Evolutionary conservation across 2,797 vertebrate species (phyloP).

Genomic region (Chloroceryle inda): DNA sequence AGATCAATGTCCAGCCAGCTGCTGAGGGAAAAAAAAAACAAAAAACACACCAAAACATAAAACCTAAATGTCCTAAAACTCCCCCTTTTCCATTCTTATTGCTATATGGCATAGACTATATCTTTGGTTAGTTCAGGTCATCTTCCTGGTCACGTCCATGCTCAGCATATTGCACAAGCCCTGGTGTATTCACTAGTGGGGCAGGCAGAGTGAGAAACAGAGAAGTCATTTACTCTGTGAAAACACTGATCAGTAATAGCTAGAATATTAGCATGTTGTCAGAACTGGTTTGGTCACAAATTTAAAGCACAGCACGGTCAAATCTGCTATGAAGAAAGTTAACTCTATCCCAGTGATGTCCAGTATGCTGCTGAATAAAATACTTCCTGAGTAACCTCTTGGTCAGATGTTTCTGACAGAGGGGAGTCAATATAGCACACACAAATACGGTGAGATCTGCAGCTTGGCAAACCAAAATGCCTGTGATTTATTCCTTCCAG

Average conservation of each 20-base stretch:
- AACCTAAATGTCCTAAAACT: background rate
- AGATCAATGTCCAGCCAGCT: background rate
- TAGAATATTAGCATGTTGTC: background rate
- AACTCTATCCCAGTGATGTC: background rate
- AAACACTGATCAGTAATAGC: background rate
- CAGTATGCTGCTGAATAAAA: background rate
- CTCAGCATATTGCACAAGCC: background rate
- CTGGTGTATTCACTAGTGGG: fast-evolving
- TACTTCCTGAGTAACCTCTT: background rate
- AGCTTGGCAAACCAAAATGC: background rate
- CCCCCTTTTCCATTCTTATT: background rate
- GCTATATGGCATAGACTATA: background rate
- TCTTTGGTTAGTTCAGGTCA: too few species aligned
- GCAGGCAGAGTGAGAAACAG: background rate
- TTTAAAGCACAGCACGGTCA: background rate
- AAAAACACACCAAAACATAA: background rate
- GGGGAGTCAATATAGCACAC: background rate
- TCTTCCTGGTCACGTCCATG: background rate
- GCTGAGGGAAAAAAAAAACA: fast-evolving
- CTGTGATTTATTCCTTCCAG: background rate
- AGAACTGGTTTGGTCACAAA: background rate
- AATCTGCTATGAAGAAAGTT: background rate
- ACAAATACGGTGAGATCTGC: background rate
- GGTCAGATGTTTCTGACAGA: background rate
- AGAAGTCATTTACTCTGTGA: background rate